phyloP scores from a whole-genome alignment of 2,797 vertebrate genomes.

The Ceyx erithaca region DNA sequence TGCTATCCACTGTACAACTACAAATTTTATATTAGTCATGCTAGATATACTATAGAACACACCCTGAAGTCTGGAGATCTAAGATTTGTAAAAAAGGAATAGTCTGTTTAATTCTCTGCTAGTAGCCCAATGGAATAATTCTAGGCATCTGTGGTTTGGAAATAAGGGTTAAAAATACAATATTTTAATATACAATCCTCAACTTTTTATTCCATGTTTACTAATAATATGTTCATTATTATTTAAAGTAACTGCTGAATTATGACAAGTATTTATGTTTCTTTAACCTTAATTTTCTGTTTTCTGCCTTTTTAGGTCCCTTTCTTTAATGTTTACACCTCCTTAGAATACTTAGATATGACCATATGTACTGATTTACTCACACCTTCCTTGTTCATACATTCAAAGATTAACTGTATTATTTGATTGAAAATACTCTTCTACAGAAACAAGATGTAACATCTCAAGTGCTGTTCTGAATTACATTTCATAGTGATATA shows the following conservation, averaged over 20 bases:
- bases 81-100: background rate
- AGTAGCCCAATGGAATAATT: background rate
- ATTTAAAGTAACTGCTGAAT: background rate
- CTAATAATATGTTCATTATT: background rate
- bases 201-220: background rate
- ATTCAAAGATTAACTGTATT: background rate
- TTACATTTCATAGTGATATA: background rate
- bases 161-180: background rate
- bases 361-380: background rate
- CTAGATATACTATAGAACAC: background rate
- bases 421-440: background rate
- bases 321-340: background rate
- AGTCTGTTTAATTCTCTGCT: background rate
- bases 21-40: background rate
- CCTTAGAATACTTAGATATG: background rate
- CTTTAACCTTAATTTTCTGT: background rate
- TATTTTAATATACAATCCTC: background rate
- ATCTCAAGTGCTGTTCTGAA: background rate
- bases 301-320: background rate
- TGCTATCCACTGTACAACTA: fast-evolving
- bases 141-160: background rate
- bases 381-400: background rate
- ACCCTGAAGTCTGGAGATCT: background rate
- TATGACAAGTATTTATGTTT: background rate
- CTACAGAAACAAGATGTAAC: background rate